Evolutionary conservation across 1,140 invertebrate genomes (phyloP), one percentile per base, ranked within the genome.

Genomic region (Halictus rubicundus): DNA sequence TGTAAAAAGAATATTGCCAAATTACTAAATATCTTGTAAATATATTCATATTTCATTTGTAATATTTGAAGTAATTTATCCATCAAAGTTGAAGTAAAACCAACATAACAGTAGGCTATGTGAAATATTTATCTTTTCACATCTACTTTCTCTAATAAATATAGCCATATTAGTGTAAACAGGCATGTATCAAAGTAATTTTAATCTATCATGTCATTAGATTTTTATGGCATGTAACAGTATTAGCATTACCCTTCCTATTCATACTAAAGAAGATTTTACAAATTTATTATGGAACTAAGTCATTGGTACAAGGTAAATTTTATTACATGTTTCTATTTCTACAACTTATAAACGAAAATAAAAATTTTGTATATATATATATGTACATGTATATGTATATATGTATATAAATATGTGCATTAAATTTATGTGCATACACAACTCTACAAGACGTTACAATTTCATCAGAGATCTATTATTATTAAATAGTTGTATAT

Each of bases 121-220:
- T 46, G 12, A 69, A 42, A 27, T 65, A 49, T 52, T 63, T 8
- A 57, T 57, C 54, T 63, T 42, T 73, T 57, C 32, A 83, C 12
- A 79, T 54, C 16, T 83, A 82, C 49, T 66, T 39, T 57, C 25
- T 77, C 49, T 70, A 16, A 77, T 70, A 60, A n/a, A 66, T 72
- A 60, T 80, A 78, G n/a, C 49, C 60, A 59, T 71, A 80, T 82
- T 81, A 78, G 65, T 83, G 81, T 87, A 78, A 84, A 78, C 84
- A 81, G 85, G 84, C 85, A 87, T 87, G 85, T 77, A 49, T 82
- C 57, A 49, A 72, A 70, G 78, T 74, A 82, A 77, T 80, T 85
- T 72, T 82, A 79, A 73, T 80, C 63, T 85, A 57, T 82, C 59
- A 76, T 68, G 46, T 77, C 68, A 54, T 69, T 74, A 80, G 68